Conservation (phyloP, 2,113 vertebrate genomes). For the Athene noctua region DNA sequence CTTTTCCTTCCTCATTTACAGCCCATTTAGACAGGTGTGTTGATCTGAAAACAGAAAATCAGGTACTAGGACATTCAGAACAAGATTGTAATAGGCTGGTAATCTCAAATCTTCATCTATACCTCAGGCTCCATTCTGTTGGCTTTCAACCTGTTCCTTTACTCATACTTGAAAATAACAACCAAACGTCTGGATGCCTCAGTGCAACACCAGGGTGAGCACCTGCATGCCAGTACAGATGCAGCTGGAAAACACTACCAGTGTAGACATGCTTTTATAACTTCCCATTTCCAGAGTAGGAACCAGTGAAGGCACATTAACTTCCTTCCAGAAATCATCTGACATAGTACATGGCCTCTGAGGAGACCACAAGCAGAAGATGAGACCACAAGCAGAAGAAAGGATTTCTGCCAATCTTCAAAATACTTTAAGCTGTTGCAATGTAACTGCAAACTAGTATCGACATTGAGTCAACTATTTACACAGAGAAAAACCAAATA, state of each 20-base stretch:
- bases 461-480: background rate
- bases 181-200: background rate
- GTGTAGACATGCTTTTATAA: background rate
- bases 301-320: background rate
- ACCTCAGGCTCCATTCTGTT: background rate
- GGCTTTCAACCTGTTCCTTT: background rate
- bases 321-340: background rate
- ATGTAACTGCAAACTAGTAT: background rate
- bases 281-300: background rate
- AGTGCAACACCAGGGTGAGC: background rate
- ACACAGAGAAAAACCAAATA: background rate
- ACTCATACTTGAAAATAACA: background rate
- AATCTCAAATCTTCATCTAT: background rate
- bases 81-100: background rate
- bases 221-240: background rate
- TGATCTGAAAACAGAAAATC: background rate
- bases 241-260: background rate
- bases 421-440: background rate
- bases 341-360: accelerated
- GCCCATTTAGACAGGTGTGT: background rate
- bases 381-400: background rate
- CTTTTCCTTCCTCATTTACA: background rate
- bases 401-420: background rate
- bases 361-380: background rate
- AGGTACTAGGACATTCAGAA: background rate